Conservation (phyloP, 2,797 vertebrate species). For the Anguilla pacifica region DNA sequence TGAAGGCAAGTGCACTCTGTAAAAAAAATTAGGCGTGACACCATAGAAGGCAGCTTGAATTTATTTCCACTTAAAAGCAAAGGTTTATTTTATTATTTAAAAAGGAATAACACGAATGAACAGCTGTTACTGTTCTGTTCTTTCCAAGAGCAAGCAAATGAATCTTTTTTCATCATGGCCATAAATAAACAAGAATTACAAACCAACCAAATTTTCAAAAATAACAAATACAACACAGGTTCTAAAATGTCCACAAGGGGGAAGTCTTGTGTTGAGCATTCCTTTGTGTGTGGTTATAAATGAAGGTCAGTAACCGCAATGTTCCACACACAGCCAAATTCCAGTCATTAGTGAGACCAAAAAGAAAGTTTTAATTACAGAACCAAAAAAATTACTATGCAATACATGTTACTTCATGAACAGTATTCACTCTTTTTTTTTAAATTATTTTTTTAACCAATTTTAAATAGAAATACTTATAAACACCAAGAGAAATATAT, state of each 20-base stretch:
- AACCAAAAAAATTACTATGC: no score
- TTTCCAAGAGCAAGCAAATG: background rate
- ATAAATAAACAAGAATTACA: background rate
- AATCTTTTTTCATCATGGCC: background rate
- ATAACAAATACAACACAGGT: background rate
- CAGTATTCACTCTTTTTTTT: background rate
- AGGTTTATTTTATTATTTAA: background rate
- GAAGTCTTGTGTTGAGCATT: background rate
- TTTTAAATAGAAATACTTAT: background rate
- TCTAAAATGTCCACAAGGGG: slow-evolving; percentile 16
- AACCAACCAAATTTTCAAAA: background rate
- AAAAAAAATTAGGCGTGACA: background rate
- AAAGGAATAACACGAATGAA: background rate
- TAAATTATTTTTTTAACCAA: background rate
- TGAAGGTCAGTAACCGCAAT: background rate
- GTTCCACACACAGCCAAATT: background rate
- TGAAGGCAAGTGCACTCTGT: background rate
- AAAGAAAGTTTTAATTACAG: background rate
- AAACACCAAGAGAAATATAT: background rate
- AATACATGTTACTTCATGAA: background rate
- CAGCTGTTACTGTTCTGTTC: background rate
- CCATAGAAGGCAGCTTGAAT: background rate
- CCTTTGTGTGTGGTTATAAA: background rate
- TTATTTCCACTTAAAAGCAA: background rate
- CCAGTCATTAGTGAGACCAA: background rate